A percentile compares a stretch with the other conserved stretches of the same genome.
Evolutionary conservation across 2,888 invertebrate genomes (phyloP).

Genomic region (Acronicta psi): DNA sequence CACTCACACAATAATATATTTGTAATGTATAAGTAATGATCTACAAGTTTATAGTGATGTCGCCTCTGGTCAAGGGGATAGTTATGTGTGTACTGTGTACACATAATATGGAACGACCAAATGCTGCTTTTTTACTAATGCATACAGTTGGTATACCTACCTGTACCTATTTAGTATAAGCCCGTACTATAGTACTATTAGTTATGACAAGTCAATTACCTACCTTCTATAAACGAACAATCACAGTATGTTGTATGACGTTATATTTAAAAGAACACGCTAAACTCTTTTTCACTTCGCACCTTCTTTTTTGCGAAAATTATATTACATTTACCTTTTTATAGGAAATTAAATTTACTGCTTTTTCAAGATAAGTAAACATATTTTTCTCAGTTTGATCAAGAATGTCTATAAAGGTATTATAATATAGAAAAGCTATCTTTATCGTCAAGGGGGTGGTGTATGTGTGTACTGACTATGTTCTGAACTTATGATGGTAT

Average conservation of each 20-base stretch:
- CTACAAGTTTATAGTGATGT: not conserved
- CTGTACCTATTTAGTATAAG: conserved; percentile 23
- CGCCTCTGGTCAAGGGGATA: conserved; percentile 38
- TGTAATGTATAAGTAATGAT: too few relatives aligned
- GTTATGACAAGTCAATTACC: conserved; percentile 1
- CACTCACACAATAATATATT: conserved; percentile 4
- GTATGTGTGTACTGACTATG: too few relatives aligned
- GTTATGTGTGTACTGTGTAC: not conserved
- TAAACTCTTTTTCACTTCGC: not conserved
- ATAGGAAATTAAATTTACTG: too few relatives aligned
- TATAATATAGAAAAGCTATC: too few relatives aligned
- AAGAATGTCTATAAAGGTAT: too few relatives aligned
- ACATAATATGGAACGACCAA: not conserved
- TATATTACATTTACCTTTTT: too few relatives aligned
- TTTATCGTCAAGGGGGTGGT: conserved; percentile 14
- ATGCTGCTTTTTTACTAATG: not conserved
- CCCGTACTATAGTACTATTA: conserved; percentile 8
- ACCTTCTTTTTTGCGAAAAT: conserved; percentile 5
- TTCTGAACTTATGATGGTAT: conserved; percentile 25
- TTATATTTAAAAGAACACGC: conserved; percentile 4
- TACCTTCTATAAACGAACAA: conserved; percentile 5
- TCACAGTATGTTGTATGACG: conserved; percentile 8
- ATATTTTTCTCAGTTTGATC: too few relatives aligned
- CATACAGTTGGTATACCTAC: conserved; percentile 4
- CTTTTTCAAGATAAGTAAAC: too few relatives aligned